Base-by-base conservation (phyloP, 2,888 invertebrate genomes). In the Aphelenchoides bicaudatus region DNA sequence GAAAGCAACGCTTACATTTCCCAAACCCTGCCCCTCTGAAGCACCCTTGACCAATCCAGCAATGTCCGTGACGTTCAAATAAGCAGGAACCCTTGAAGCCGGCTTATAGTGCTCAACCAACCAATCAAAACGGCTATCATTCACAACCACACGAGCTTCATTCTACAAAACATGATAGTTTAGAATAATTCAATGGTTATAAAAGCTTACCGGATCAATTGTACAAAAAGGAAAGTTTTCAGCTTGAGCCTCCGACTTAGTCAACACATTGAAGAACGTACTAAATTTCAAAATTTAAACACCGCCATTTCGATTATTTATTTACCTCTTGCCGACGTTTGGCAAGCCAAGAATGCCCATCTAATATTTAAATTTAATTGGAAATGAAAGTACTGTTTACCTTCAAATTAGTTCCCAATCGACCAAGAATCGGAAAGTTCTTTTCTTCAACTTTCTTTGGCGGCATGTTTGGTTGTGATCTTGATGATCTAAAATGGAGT, bases 221-320 rank as follows among this genome's bases (percentile, higher is more conserved):
- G 98, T 99, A 84, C 98, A 99, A 85, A 98, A 65, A 98, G 98
- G 96, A 80, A 96, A 98, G 81, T 98, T 98, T 81, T 96, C 98
- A 52, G 98, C 98, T 56, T 92, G 88, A 4, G 91, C 96, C 78
- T 89, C 88, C 80, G 93, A 93, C 81, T 96, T 92, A 29, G 98
- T 99, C 66, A 99, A 83, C 25, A 96, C 93, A 83, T 99, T 99
- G 85, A 99, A 99, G 84, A 98, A 96, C 51, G 98, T 96, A 6
- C 94, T 94, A n/a, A 34, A n/a, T 21, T 10, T 19, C 6, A n/a
- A 43, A 43, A 43, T 21, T 19, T 8, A 43, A 43, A 43, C 43
- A n/a, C 8, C 6, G 23, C 10, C 10, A 43, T 25, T 83, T 21
- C 96, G 93, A 83, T 99, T 99, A 85, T 98, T 99, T 83, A 98